Evolutionary conservation across 2,113 vertebrate genomes (phyloP).

Genomic region (Ailuropoda melanoleuca): DNA sequence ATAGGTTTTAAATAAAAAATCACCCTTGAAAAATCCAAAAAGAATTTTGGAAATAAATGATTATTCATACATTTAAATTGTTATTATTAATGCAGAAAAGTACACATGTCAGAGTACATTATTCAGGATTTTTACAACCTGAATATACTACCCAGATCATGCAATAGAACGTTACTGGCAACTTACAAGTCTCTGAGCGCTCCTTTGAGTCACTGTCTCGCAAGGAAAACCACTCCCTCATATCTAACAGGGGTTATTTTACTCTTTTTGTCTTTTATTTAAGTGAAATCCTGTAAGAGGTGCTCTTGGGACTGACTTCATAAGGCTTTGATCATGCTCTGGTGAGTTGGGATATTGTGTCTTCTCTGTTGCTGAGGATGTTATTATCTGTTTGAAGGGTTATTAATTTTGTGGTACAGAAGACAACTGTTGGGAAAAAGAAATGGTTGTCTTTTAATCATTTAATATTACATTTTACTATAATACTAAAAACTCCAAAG

Average conservation of each 20-base stretch:
- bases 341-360: neutral
- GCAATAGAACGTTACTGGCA: fast-evolving
- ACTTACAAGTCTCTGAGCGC: neutral
- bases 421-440: neutral
- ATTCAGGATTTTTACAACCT: neutral
- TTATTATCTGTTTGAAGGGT: neutral
- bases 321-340: neutral
- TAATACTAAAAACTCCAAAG: neutral
- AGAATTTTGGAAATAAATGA: neutral
- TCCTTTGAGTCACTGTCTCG: neutral
- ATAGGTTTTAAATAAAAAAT: neutral
- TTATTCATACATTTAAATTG: neutral
- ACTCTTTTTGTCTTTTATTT: neutral
- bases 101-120: neutral
- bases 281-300: neutral
- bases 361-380: neutral
- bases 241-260: neutral
- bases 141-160: neutral
- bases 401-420: neutral
- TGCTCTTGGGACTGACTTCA: neutral
- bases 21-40: neutral
- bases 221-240: neutral
- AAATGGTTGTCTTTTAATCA: neutral
- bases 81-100: neutral
- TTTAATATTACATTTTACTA: neutral